These are phyloP conservation scores for Nipponacmea schrenckii DNA, from an alignment of 2,888 invertebrate species.

Conservation along the genomic window DNA sequence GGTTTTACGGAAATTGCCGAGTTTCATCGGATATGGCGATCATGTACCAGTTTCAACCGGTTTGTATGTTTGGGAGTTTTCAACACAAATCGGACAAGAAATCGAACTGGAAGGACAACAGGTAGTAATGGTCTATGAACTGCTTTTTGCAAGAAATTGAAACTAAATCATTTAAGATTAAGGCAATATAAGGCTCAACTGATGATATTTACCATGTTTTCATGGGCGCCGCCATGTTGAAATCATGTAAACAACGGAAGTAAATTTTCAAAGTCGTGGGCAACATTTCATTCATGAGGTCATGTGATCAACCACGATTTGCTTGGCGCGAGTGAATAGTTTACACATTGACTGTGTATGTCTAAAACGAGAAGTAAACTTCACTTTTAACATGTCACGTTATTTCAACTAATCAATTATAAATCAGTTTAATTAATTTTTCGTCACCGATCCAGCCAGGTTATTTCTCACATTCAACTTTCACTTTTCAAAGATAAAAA, in stretches of 20 bases:
- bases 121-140: neutral
- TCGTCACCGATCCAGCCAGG: too few species aligned
- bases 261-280: conserved; percentile 31
- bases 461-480: too few species aligned
- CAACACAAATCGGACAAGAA: conserved; percentile 32
- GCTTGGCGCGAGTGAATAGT: conserved; percentile 21
- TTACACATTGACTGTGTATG: too few species aligned
- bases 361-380: too few species aligned
- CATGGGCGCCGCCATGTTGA: conserved; percentile 63
- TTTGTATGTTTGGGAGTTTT: conserved; percentile 55
- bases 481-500: too few species aligned
- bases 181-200: too few species aligned
- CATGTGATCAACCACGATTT: conserved; percentile 11
- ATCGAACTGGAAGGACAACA: conserved; percentile 7
- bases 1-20: conserved; percentile 51
- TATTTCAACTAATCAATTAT: too few species aligned
- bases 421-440: too few species aligned
- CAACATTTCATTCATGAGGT: neutral
- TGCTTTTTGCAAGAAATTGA: too few species aligned
- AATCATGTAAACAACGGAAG: conserved; percentile 53
- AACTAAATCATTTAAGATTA: too few species aligned
- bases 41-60: conserved; percentile 67
- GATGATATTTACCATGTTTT: conserved; percentile 13
- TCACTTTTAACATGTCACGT: too few species aligned
- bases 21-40: conserved; percentile 53